phyloP scores from a whole-genome alignment of 2,797 vertebrate genomes.

The Sebastes taczanowskii region DNA sequence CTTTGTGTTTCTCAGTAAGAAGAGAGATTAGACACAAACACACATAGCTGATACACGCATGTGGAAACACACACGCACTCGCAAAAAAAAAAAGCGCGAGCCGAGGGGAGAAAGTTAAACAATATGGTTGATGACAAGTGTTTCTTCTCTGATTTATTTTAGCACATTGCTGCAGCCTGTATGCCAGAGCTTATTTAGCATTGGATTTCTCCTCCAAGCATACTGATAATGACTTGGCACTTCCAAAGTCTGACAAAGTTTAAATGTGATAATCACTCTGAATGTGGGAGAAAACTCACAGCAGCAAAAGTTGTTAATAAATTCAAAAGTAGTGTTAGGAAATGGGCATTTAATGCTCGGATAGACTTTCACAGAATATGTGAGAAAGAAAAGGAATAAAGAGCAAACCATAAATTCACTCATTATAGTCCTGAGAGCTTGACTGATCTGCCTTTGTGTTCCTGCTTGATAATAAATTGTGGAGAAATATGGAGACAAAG shows the following conservation, averaged over 20 bases:
- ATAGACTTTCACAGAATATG: not conserved
- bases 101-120: not conserved
- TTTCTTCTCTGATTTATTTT: conserved; percentile 28
- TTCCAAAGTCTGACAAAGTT: conserved; percentile 7
- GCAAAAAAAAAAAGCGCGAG: not conserved
- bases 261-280: not conserved
- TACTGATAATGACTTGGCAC: conserved; percentile 11
- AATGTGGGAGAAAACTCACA: conserved; percentile 10
- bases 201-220: conserved; percentile 14
- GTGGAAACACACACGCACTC: not conserved
- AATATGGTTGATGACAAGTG: conserved; percentile 58
- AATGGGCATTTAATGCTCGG: conserved; percentile 1
- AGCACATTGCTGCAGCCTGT: conserved; percentile 12
- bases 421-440: conserved; percentile 2
- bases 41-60: conserved; percentile 28
- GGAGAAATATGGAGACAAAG: conserved; percentile 23
- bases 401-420: not conserved
- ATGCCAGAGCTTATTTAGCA: conserved; percentile 11
- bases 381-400: not conserved
- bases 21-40: conserved; percentile 51
- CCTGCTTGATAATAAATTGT: conserved; percentile 21
- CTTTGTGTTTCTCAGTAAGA: conserved; percentile 44
- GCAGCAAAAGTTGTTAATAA: not conserved
- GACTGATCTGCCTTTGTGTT: conserved; percentile 11
- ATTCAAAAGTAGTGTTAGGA: not conserved